Evolutionary conservation across 2,797 vertebrate species (phyloP), one percentile per base, ranked within the genome.

Genomic region (Octomys mimax): DNA sequence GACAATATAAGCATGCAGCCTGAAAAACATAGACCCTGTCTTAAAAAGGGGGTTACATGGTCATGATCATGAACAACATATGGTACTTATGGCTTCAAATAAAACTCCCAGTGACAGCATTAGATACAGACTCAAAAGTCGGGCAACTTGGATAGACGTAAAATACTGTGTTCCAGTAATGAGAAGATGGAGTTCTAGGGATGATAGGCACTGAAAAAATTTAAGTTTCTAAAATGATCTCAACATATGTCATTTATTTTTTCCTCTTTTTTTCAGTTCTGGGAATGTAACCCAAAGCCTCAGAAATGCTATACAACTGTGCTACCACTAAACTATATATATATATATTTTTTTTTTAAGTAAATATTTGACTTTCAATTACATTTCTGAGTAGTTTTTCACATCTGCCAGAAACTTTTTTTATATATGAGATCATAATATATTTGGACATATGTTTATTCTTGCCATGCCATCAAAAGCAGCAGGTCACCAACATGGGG

Each of bases 1-100:
- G 71, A 24, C 71, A 46, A 46, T 42, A 75, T 14, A 46, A 42
- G 24, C 42, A 18, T 70, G 66, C 71, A 75, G 39, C 42, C 26
- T 77, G 42, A 77, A 77, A 46, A 18, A 77, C 26, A 49, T 18
- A 28, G 26, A 77, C 42, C 24, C 6, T 77, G 24, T 77, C 73
- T 28, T 31, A 77, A 33, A 26, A 26, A 86, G 85, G 39, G 42
- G 19, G 14, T 95, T 86, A 96, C 21, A 54, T 33, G 7, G 49
- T 71, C 42, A 14, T 52, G n/a, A 54, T 52, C 62, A 89, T 49
- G 78, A 92, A 85, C 77, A 94, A 42, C 16, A 97, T 85, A 68
- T 21, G 6, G 21, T 81, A 62, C 49, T 49, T 86, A 14, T 83
- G 26, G 16, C 87, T 84, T 92, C 26, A 4, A 94, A 70, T 64